phyloP scores from a whole-genome alignment of 2,888 invertebrate species.

The Pseudoips prasinana region DNA sequence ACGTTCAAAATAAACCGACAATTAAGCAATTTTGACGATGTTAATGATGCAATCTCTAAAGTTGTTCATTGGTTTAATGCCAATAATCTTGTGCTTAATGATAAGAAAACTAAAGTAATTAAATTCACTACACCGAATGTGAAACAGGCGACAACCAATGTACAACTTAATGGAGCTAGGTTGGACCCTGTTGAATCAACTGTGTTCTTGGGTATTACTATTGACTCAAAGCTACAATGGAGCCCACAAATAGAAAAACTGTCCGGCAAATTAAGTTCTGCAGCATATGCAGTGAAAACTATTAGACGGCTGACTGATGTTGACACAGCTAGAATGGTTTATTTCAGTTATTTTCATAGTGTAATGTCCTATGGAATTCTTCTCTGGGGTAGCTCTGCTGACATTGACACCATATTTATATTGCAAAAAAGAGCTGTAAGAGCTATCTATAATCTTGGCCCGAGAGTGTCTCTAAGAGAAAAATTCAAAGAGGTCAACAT shows the following conservation, averaged over 20 bases:
- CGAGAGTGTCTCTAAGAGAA: too few species aligned
- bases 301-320: not conserved
- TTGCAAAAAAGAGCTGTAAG: too few species aligned
- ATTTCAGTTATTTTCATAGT: not conserved
- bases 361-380: too few species aligned
- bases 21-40: not conserved
- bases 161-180: too few species aligned
- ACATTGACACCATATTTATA: too few species aligned
- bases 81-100: not conserved
- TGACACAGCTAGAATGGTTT: not conserved
- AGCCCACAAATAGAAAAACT: not conserved
- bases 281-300: not conserved
- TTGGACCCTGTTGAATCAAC: too few species aligned
- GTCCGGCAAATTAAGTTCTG: not conserved
- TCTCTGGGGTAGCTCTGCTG: too few species aligned
- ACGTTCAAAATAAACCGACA: not conserved
- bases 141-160: not conserved
- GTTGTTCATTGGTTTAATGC: not conserved
- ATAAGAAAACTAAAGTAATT: not conserved
- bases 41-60: not conserved
- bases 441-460: too few species aligned
- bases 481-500: too few species aligned
- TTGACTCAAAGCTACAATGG: not conserved
- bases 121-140: not conserved
- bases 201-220: too few species aligned